phyloP scores from a whole-genome alignment of 2,797 vertebrate genomes.

The Pogoniulus pusillus region DNA sequence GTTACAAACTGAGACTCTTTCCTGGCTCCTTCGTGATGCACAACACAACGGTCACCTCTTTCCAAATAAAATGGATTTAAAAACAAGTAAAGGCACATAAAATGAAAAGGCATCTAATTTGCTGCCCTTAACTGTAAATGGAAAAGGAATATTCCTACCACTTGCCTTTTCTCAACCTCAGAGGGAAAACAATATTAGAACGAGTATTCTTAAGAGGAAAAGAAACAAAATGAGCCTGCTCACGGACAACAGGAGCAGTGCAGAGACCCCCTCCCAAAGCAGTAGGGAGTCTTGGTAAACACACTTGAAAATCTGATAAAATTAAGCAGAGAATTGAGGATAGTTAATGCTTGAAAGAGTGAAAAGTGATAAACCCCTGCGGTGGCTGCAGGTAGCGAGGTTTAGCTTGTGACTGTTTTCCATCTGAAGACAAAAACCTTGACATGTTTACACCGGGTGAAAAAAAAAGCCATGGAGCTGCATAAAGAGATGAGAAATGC shows the following conservation, averaged over 20 bases:
- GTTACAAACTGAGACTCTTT: neutral
- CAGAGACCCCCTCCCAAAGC: neutral
- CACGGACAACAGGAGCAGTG: neutral
- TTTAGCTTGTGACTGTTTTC: neutral
- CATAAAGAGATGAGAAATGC: neutral
- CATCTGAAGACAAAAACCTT: neutral
- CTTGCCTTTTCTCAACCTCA: neutral
- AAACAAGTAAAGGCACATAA: neutral
- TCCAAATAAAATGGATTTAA: neutral
- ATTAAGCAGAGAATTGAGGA: constrained; percentile 28
- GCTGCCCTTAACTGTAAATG: neutral
- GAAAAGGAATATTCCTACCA: neutral
- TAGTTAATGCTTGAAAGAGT: neutral
- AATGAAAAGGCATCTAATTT: neutral
- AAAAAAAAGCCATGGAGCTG: neutral
- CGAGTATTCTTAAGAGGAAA: neutral
- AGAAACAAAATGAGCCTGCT: neutral
- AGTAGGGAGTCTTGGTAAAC: neutral
- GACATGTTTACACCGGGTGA: neutral
- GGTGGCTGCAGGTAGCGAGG: neutral
- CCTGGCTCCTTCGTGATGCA: neutral
- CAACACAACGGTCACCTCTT: neutral
- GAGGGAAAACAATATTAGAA: neutral
- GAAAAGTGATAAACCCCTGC: neutral
- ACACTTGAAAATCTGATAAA: constrained; percentile 11